Evolutionary conservation across 2,113 vertebrate genomes (phyloP), one percentile per base, ranked within the genome.

Genomic region (Athene noctua): DNA sequence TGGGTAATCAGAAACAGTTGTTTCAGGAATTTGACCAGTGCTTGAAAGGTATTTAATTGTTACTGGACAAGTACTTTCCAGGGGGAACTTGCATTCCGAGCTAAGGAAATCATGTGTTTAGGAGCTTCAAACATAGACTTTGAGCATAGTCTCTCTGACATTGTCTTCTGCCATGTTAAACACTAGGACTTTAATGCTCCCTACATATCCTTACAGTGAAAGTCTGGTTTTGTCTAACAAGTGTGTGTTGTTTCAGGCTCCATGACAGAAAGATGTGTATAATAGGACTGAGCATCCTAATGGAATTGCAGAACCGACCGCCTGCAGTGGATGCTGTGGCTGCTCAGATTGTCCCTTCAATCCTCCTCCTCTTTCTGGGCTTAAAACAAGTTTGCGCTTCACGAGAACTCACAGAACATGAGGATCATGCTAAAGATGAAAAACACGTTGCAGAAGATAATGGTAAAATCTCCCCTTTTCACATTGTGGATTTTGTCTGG

Each of bases 191-290:
- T 91, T 38, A 66, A 38, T 85, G 14, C n/a, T 88, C 10, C 58
- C 19, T 70, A 7, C 34, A 21, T 32, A 72, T 54, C 15, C 26
- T 61, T 77, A 61, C 16, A 86, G 40, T 55, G 44, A 59, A 80
- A 55, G 51, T 85, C 25, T 58, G 4, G 0, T 95, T 83, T 74
- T 77, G 19, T 47, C 17, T 73, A 54, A 92, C 27, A 23, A 78
- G 2, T 71, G n/a, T 85, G 10, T 82, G 36, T 65, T 66, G 36
- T 87, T 94, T 79, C 96, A 99, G 99, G 72, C 98, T 99, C 72
- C 99, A 99, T 23, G 99, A 99, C 96, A 98, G 99, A 66, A 99
- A 99, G 97, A 99, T 99, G 98, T 99, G 99, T 94, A 99, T 99
- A 97, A 99, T 99, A 54, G 99, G 99, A 65, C 97, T 99, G 83